Evolutionary conservation across 2,797 vertebrate species (phyloP).

Genomic region (Novumbra hubbsi): DNA sequence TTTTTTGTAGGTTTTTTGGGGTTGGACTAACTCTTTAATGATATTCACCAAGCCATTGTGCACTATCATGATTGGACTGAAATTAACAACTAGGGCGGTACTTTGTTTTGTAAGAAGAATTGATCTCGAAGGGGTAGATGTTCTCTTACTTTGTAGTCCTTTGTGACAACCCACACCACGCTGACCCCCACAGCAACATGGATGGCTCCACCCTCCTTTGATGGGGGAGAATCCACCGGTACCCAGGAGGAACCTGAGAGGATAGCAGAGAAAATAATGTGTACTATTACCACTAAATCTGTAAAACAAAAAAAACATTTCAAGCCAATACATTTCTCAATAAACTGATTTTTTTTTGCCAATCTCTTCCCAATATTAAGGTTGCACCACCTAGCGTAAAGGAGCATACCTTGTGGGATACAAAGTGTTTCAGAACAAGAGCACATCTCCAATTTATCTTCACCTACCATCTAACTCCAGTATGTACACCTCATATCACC

Average conservation of each 20-base stretch:
- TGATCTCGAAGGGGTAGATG: not conserved
- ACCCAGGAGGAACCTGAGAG: conserved; percentile 79
- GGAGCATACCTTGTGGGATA: not conserved
- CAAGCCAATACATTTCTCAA: too few relatives aligned
- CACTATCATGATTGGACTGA: too few relatives aligned
- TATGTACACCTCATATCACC: conserved; percentile 47
- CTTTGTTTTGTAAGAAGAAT: not conserved
- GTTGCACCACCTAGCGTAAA: not conserved
- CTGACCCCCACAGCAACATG: conserved; percentile 86
- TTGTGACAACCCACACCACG: conserved; percentile 95
- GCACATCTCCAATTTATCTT: not conserved
- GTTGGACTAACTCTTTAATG: too few relatives aligned
- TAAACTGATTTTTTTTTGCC: too few relatives aligned
- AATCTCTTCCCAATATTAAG: not conserved
- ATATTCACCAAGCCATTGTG: too few relatives aligned
- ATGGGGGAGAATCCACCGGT: conserved; percentile 86
- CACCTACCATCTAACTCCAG: not conserved
- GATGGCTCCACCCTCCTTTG: conserved; percentile 81
- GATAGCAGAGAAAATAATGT: not conserved
- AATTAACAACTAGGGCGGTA: not conserved
- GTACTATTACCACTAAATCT: too few relatives aligned
- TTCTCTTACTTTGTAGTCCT: conserved; percentile 87
- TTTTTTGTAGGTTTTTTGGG: too few relatives aligned
- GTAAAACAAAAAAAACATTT: too few relatives aligned
- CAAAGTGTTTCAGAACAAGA: not conserved